A percentile compares a stretch with the other conserved stretches of the same genome.
These are phyloP conservation scores for Ambastaia sidthimunki DNA, from an alignment of 2,797 vertebrate genomes.

Conservation along the genomic window DNA sequence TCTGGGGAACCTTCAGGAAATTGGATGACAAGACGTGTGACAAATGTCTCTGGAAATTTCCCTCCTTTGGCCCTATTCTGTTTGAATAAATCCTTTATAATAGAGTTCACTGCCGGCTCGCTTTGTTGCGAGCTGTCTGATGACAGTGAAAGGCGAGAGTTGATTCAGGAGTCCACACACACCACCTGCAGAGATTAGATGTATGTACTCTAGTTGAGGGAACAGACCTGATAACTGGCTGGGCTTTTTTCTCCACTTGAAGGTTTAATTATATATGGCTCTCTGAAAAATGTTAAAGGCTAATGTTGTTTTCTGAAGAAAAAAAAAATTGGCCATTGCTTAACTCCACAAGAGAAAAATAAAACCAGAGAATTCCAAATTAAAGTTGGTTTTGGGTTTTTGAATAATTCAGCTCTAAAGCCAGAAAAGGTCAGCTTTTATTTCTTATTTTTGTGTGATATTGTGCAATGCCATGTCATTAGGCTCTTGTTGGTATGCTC, in stretches of 20 bases:
- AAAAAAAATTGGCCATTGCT: slow-evolving; percentile 56
- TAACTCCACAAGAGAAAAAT: slow-evolving; percentile 39
- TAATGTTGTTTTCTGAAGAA: slow-evolving; percentile 63
- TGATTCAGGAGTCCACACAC: slow-evolving; percentile 15
- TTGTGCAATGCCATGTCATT: not conserved
- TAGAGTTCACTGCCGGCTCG: slow-evolving; percentile 37
- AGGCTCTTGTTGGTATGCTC: slow-evolving; percentile 14
- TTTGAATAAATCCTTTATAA: slow-evolving; percentile 73
- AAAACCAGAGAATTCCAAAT: slow-evolving; percentile 49
- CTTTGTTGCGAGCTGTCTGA: slow-evolving; percentile 16
- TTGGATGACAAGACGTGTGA: slow-evolving; percentile 70
- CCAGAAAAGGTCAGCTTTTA: slow-evolving; percentile 61
- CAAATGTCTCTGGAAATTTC: slow-evolving; percentile 68
- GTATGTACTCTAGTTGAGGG: not conserved
- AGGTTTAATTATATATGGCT: slow-evolving; percentile 64
- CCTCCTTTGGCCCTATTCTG: slow-evolving; percentile 62
- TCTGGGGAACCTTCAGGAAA: slow-evolving; percentile 46
- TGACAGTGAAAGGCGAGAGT: slow-evolving; percentile 2
- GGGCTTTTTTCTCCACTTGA: not conserved
- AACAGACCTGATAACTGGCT: slow-evolving; percentile 1
- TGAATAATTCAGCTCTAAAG: slow-evolving; percentile 54
- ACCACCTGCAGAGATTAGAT: slow-evolving; percentile 16
- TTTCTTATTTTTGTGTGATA: not conserved
- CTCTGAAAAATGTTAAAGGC: slow-evolving; percentile 66
- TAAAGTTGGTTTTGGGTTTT: slow-evolving; percentile 6